Evolutionary conservation across 1,140 invertebrate genomes (phyloP), one percentile per base, ranked within the genome.

Genomic region (Drosophila fuyamai): DNA sequence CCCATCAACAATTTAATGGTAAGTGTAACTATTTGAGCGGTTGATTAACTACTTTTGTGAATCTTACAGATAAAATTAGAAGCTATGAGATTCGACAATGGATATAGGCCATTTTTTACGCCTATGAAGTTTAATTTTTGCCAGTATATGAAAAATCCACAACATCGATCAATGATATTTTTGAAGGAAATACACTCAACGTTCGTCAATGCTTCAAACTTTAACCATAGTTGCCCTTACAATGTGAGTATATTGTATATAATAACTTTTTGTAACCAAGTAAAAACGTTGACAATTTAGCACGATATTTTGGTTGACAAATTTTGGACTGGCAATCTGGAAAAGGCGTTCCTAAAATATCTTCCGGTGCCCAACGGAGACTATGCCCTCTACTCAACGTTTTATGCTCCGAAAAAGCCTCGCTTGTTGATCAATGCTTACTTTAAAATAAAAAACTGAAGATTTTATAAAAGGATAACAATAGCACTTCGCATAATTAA

Each of bases 221-320:
- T 77, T 8, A 77, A 77, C 16, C 75, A 77, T 9, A 18, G 65
- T 9, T 71, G 67, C 0, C 65, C 67, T 8, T 71, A 70, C n/a
- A 9, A 71, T 48, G 67, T 71, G 12, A 48, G 63, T 71, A 18
- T 57, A 13, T 35, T 23, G 18, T 2, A 10, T 38, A 14, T 13
- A 18, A 1, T 3, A 16, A 5, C 10, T 1, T 32, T 59, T 12
- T 5, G 1, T 5, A 8, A 13, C 5, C 1, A 5, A 16, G 12
- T 35, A 13, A 14, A 14, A 0, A 13, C 51, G 12, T 35, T 38
- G 0, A 4, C 1, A 12, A 29, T n/a, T 23, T 27, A 79, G 76
- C 70, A 83, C 16, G 76, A 82, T 59, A 5, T 82, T 4, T 36
- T 44, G 6, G 0, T 83, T 0, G 44, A 60, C 0, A 65, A 76